Evolutionary conservation across 2,888 invertebrate genomes (phyloP).

Genomic region (Sacculina carcini): DNA sequence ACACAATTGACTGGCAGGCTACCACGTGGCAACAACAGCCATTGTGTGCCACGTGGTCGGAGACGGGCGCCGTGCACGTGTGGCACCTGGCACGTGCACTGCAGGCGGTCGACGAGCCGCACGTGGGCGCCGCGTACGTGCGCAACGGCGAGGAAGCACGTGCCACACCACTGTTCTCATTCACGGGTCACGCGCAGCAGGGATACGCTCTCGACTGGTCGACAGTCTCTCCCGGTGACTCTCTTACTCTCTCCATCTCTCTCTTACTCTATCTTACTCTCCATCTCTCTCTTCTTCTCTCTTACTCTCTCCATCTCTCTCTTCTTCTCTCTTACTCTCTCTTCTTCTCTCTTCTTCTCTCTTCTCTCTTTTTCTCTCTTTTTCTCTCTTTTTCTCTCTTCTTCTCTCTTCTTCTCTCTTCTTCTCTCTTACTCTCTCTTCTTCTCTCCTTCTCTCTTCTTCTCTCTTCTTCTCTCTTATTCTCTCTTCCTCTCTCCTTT

Average conservation of each 20-base stretch:
- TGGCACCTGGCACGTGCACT: conserved; percentile 67
- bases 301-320: neutral
- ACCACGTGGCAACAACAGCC: conserved; percentile 13
- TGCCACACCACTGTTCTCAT: conserved; percentile 46
- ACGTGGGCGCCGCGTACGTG: conserved; percentile 12
- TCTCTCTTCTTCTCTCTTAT: conserved; percentile 10
- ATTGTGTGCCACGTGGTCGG: conserved; percentile 84
- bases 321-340: neutral
- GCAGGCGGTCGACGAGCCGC: conserved; percentile 45
- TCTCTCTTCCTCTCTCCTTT: conserved; percentile 7
- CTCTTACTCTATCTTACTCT: neutral
- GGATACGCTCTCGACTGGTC: conserved; percentile 59
- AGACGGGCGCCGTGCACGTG: conserved; percentile 66
- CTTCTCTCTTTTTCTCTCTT: conserved; percentile 1
- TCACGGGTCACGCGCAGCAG: conserved; percentile 72
- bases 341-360: neutral
- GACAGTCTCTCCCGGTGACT: neutral
- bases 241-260: neutral
- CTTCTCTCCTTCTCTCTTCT: conserved; percentile 13
- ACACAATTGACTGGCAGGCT: conserved; percentile 21
- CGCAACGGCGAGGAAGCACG: conserved; percentile 14
- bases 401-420: conserved; percentile 1
- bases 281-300: neutral
- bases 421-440: conserved; percentile 8
- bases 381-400: conserved; percentile 3